Evolutionary conservation across 2,113 vertebrate species (phyloP), one percentile per base, ranked within the genome.

Genomic region (Plecotus auritus): DNA sequence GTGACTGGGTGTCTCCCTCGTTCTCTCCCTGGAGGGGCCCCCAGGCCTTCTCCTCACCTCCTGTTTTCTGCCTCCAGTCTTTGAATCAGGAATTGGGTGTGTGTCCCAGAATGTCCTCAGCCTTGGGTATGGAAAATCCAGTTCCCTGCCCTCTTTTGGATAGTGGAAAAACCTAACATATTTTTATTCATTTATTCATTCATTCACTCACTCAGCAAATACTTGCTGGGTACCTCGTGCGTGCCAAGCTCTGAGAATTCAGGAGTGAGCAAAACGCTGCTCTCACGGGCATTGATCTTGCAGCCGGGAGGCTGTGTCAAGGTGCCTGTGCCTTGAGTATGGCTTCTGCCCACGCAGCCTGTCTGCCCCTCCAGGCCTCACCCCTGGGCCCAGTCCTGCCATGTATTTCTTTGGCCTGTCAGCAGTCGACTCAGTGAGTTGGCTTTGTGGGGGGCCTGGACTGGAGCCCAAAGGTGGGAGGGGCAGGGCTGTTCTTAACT

Each of bases 381-480:
- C 66, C 84, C 66, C 66, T 32, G 45, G 47, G 45, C 51, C 23
- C 4, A 3, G 14, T 30, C 61, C 88, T 82, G 91, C 78, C 40
- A 0, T 70, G 67, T 67, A 42, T 76, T 84, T 45, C 37, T 78
- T 49, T 26, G 59, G 59, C 74, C 76, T 81, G 94, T 86, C 70
- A 89, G 67, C 80, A 91, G 32, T 56, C 4, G 5, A 54, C 80
- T 82, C 2, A 0, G 42, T 90, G 80, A 85, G 32, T 61, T n/a
- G 64, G 72, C 69, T 93, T 76, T 49, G 84, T 35, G 23, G 80
- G 73, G 93, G 45, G 10, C 26, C 69, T 96, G 95, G 81, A 66
- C 32, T 3, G 10, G 54, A 30, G 72, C 80, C 91, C 61, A 45
- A 95, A 93, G 40, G n/a, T 81, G 49, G 84, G 66, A 70, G 80